These are phyloP conservation scores for Leptothorax acervorum DNA, from an alignment of 2,888 invertebrate species.

Conservation along the genomic window DNA sequence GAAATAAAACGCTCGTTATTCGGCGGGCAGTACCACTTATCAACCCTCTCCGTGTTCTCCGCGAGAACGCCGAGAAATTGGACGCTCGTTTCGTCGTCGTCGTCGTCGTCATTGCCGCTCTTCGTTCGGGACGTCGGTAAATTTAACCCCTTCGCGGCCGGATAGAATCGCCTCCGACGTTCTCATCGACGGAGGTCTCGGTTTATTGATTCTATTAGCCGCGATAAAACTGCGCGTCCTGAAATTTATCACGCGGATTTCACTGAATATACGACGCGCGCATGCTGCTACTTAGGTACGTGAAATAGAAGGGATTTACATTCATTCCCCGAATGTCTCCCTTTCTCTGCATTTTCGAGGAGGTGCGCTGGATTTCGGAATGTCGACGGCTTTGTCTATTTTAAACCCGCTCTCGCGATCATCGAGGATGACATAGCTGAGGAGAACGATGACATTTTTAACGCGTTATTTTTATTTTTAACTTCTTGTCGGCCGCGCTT, in stretches of 20 bases:
- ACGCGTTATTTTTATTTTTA: neutral
- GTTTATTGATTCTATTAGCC: constrained; percentile 56
- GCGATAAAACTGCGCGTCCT: constrained; percentile 36
- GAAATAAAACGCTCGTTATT: constrained; percentile 56
- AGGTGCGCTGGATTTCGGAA: neutral
- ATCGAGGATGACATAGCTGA: neutral
- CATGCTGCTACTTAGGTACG: constrained; percentile 27
- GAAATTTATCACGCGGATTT: constrained; percentile 51
- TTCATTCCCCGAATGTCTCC: neutral
- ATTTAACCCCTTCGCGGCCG: constrained; percentile 29
- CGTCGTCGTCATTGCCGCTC: neutral
- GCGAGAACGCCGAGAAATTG: constrained; percentile 20
- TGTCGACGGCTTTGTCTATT: constrained; percentile 31
- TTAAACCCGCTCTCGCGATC: constrained; percentile 12
- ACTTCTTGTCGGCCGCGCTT: neutral
- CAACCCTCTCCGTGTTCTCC: constrained; percentile 11
- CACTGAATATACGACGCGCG: constrained; percentile 20
- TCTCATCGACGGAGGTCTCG: constrained; percentile 19
- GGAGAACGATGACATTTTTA: neutral
- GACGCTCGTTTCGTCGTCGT: constrained; percentile 23
- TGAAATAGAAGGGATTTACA: constrained; percentile 41
- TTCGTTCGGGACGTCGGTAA: constrained; percentile 23
- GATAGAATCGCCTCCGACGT: constrained; percentile 36
- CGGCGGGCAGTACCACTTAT: neutral
- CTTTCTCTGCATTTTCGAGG: constrained; percentile 11